phyloP scores from a whole-genome alignment of 2,888 invertebrate genomes.

The Apodemia mormo region DNA sequence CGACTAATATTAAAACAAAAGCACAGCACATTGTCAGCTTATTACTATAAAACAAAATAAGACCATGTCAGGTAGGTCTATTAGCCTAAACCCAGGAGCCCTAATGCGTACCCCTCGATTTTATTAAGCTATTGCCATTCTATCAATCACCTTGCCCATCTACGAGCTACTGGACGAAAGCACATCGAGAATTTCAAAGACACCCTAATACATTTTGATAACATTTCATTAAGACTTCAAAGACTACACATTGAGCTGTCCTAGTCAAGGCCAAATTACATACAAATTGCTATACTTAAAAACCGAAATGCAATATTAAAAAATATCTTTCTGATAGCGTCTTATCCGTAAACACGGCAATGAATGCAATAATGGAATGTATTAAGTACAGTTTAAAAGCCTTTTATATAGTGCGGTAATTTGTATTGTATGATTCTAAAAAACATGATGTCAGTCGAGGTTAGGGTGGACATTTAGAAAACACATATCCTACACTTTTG shows the following conservation, averaged over 20 bases:
- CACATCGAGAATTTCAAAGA: conserved; percentile 79
- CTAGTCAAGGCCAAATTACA: conserved; percentile 66
- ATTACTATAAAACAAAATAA: conserved; percentile 72
- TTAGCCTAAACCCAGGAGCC: conserved; percentile 72
- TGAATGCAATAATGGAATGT: conserved; percentile 75
- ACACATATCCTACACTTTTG: conserved; percentile 4
- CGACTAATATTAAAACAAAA: conserved; percentile 79
- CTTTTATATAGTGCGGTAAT: conserved; percentile 51
- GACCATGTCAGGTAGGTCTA: conserved; percentile 60
- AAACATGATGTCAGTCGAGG: conserved; percentile 70
- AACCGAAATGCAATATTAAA: conserved; percentile 38
- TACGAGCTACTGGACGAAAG: conserved; percentile 75
- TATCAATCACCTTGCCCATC: conserved; percentile 45
- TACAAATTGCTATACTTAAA: conserved; percentile 30
- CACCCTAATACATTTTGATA: conserved; percentile 72
- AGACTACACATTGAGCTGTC: conserved; percentile 77
- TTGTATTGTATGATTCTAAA: conserved; percentile 38
- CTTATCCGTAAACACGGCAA: conserved; percentile 38
- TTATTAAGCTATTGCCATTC: conserved; percentile 19
- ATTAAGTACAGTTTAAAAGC: conserved; percentile 77
- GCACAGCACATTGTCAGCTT: conserved; percentile 82
- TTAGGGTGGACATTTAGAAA: conserved; percentile 45
- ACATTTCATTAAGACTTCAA: conserved; percentile 55
- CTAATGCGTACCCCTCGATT: conserved; percentile 50
- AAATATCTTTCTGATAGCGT: conserved; percentile 25